These are phyloP conservation scores for Aphaenogaster floridana DNA, from an alignment of 1,140 invertebrate genomes.

Conservation along the genomic window DNA sequence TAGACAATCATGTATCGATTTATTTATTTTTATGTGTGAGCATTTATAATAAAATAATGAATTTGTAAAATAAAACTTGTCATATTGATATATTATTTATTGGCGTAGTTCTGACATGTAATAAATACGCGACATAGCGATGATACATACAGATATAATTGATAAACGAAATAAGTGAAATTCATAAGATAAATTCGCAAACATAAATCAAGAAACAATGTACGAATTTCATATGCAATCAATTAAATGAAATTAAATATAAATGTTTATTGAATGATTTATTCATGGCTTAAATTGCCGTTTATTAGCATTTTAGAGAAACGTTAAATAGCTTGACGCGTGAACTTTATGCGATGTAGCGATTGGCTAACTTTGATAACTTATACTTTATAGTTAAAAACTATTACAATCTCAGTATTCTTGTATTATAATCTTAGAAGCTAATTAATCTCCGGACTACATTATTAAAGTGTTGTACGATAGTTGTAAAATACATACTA, in stretches of 20 bases:
- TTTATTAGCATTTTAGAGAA: neutral
- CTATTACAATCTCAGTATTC: neutral
- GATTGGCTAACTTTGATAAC: constrained; percentile 4
- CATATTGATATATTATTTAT: too few relatives aligned
- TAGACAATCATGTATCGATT: too few relatives aligned
- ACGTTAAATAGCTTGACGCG: neutral
- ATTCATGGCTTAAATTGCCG: neutral
- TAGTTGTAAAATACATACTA: neutral
- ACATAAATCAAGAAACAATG: neutral
- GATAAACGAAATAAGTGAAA: too few relatives aligned
- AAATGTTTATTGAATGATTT: neutral
- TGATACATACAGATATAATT: too few relatives aligned
- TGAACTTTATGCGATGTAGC: neutral
- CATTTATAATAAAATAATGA: too few relatives aligned
- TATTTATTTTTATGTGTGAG: too few relatives aligned
- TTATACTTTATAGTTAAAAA: neutral
- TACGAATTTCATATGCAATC: neutral
- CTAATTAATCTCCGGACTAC: neutral
- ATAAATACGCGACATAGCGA: too few relatives aligned
- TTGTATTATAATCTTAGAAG: neutral
- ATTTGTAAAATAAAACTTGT: too few relatives aligned
- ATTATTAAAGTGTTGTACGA: constrained; percentile 3
- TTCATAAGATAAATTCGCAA: too few relatives aligned
- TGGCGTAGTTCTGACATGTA: too few relatives aligned
- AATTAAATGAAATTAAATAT: neutral